phyloP scores from a whole-genome alignment of 2,888 invertebrate genomes.

The Tenodera sinensis region DNA sequence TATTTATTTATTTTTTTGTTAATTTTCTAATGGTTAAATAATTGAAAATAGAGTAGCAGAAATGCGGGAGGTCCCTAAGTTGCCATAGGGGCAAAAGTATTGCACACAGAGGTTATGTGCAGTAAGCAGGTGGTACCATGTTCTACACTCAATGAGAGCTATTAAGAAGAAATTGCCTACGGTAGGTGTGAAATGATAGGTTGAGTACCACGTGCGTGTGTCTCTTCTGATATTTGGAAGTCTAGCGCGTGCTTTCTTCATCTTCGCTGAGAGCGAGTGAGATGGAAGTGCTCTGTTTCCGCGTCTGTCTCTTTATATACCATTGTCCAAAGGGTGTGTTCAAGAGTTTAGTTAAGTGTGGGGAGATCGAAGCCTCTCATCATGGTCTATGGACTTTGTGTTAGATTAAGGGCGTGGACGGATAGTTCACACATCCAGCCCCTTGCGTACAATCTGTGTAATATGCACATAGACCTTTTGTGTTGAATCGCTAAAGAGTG shows the following conservation, averaged over 20 bases:
- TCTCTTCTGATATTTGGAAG: background rate
- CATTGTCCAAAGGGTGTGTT: constrained; percentile 16
- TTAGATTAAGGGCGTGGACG: constrained; percentile 8
- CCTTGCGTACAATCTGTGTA: background rate
- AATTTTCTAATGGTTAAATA: too few species aligned
- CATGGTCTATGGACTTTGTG: background rate
- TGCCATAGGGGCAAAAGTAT: too few species aligned
- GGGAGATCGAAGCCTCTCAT: constrained; percentile 1
- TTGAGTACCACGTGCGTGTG: background rate
- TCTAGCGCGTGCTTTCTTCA: background rate
- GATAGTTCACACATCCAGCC: background rate
- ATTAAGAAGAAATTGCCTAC: background rate
- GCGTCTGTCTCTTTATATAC: background rate
- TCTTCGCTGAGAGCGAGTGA: background rate
- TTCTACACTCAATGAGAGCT: too few species aligned
- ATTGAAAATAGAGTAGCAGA: too few species aligned
- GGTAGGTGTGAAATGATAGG: constrained; percentile 12
- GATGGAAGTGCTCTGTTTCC: background rate
- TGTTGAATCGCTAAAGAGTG: too few species aligned
- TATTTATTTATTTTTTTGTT: too few species aligned
- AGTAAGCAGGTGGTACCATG: too few species aligned
- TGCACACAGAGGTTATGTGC: too few species aligned
- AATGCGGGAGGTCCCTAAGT: too few species aligned
- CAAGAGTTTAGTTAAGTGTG: background rate
- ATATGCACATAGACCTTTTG: background rate